Base-by-base conservation (phyloP, 2,113 vertebrate genomes). In the Tylochromis polylepis region DNA sequence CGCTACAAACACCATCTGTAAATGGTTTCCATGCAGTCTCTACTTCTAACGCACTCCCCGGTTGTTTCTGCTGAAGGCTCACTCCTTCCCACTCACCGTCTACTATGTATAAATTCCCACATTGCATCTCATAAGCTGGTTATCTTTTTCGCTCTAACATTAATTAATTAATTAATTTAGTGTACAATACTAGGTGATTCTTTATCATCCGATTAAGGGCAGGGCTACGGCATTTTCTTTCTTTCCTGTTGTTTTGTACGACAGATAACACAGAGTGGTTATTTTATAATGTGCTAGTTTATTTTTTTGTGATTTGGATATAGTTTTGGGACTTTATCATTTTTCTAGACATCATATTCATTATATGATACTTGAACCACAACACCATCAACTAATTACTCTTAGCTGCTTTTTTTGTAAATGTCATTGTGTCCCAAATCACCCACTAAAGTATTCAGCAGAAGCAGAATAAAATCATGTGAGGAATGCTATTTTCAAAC, bases 1-100 rank as follows among this genome's bases (percentile, higher is more conserved):
- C 22, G 8, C 83, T 22, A 67, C 72, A 43, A 8, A 85, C 79
- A 43, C 83, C 77, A 87, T 93, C 90, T 91, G 22, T 53, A 87
- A 93, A 82, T 11, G n/a, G 67, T 79, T 78, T 78, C 80, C 43
- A 51, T 88, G 65, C 49, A 85, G 41, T 65, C 51, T 85, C 31
- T 79, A 22, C 78, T 85, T 90, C 58, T 58, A 58, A 86, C 49
- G 43, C 60, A 70, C 59, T 83, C 79, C 7, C 85, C 9, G 18
- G 46, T 77, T 79, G 55, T 83, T 82, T 62, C 18, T 79, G 18
- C 15, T 86, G 85, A 85, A 16, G 55, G 14, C 41, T 83, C 6
- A 29, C 57, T 89, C 72, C 75, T 89, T 86, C 62, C 58, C 81
- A 81, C 60, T 85, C 65, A 83, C 38, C 2, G 20, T 87, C 85